Evolutionary conservation across 1,140 invertebrate species (phyloP), one percentile per base, ranked within the genome.

Genomic region (Asobara japonica): DNA sequence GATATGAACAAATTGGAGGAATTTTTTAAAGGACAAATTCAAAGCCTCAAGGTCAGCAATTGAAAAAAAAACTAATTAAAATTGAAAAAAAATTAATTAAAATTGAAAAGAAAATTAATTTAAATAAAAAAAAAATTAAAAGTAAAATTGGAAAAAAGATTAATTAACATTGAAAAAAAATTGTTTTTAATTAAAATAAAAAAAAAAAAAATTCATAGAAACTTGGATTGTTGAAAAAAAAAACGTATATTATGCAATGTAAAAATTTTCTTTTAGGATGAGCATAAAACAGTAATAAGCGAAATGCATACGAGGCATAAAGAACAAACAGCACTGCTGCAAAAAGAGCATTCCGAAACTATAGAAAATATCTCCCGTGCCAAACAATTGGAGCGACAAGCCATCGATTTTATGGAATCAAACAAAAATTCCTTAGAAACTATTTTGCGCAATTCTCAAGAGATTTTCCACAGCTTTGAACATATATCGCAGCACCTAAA

Each of bases 311-410:
- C 79, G 25, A 73, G 79, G 33, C 82, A 87, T 75, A 72, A 65
- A 18, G 76, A 75, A n/a, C 85, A 80, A 77, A 45, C 84, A 41
- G 74, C 78, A 73, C 25, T 82, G 18, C 16, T 87, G 0, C 80
- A 84, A 75, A 83, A 78, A 22, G 84, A 86, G 38, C 80, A 86
- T 69, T 66, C 74, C 20, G 78, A 85, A 74, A 81, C 75, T 4
- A 82, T 87, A 62, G 80, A 86, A 76, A 81, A 73, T 51, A 82
- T 87, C 77, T 76, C 80, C 8, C 80, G 74, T 76, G 78, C 81
- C 25, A 86, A 86, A 75, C 76, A 85, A 48, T 41, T 80, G 7
- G 86, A 87, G 71, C 74, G 79, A 72, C 70, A 76, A 67, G 77
- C 81, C 38, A 77, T 85, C 27, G 79, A 84, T 36, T 76, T 79